Base-by-base conservation (phyloP, 2,113 vertebrate species). In the Eurypyga helias region DNA sequence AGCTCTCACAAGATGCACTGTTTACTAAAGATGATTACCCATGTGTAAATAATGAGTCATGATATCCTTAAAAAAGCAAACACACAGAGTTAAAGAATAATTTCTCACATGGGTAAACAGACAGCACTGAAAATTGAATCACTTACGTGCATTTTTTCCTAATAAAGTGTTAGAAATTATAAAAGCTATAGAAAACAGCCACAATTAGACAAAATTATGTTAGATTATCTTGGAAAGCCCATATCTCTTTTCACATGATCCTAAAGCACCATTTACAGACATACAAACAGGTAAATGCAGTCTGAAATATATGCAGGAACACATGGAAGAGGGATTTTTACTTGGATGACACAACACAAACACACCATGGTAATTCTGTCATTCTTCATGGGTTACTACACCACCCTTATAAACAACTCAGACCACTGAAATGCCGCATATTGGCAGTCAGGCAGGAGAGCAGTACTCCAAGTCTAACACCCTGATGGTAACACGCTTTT, bases 31-130 rank as follows among this genome's bases (percentile, higher is more conserved):
- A 93, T 82, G 94, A 97, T 94, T 96, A 94, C 89, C 91, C 93
- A 54, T 58, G 19, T 94, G 91, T 95, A 97, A 97, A 96, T 91
- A 96, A 95, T 97, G 91, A 97, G 81, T 97, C 96, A 97, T 88
- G 67, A 75, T 93, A 96, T 13, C 71, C 93, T 96, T 89, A 89
- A 96, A 93, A 97, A 97, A 83, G 93, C 91, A 97, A 96, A 96
- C 75, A 94, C 36, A 52, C 45, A 38, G 76, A 91, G 95, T 95
- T 97, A 92, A 97, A 97, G 91, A 94, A 66, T 91, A 96, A 95
- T 94, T 96, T 96, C 57, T 93, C 91, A 78, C 55, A 62, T 1
- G 55, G 54, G 45, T 55, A 96, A 94, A 89, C 29, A 94, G 51
- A 87, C 49, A 57, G 71, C 34, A 81, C 75, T 87, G 92, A 77